Conservation (phyloP, 64 coral and sea anemone species). For the Cladopsammia gracilis region DNA sequence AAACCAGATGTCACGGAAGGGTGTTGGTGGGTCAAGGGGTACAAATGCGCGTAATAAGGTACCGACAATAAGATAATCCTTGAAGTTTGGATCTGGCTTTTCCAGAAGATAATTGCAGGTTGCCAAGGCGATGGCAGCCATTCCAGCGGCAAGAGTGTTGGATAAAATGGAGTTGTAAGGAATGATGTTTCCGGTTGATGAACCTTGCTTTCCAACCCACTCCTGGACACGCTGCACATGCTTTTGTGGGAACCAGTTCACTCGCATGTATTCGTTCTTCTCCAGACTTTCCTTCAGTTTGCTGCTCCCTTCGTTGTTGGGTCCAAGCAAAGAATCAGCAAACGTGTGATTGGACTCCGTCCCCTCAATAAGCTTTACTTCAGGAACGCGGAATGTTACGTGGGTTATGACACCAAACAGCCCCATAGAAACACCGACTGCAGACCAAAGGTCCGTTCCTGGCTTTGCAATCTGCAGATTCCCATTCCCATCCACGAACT, state of each 20-base stretch:
- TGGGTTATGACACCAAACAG: conserved; percentile 79
- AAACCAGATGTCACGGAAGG: conserved; percentile 63
- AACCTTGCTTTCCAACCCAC: conserved; percentile 41
- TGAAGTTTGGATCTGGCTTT: not conserved
- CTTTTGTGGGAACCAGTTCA: conserved; percentile 86
- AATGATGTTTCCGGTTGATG: not conserved
- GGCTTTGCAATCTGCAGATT: conserved; percentile 3
- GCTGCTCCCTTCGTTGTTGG: conserved; percentile 36
- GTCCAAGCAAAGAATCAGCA: conserved; percentile 53
- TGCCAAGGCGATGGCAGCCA: conserved; percentile 50
- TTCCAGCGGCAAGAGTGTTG: not conserved
- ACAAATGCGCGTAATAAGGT: conserved; percentile 24
- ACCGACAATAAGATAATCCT: conserved; percentile 12
- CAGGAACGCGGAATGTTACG: conserved; percentile 64
- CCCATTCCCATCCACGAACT: conserved; percentile 74
- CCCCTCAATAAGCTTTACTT: conserved; percentile 13
- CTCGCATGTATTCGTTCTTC: conserved; percentile 59
- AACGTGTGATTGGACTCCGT: conserved; percentile 40
- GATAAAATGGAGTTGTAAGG: conserved; percentile 19
- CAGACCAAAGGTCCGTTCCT: conserved; percentile 43
- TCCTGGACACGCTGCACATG: conserved; percentile 39
- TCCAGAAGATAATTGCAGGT: conserved; percentile 52
- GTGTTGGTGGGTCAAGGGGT: not conserved
- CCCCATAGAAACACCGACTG: conserved; percentile 80
- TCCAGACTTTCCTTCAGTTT: conserved; percentile 51